phyloP scores from a whole-genome alignment of 2,113 vertebrate genomes.

The Neogale vison region DNA sequence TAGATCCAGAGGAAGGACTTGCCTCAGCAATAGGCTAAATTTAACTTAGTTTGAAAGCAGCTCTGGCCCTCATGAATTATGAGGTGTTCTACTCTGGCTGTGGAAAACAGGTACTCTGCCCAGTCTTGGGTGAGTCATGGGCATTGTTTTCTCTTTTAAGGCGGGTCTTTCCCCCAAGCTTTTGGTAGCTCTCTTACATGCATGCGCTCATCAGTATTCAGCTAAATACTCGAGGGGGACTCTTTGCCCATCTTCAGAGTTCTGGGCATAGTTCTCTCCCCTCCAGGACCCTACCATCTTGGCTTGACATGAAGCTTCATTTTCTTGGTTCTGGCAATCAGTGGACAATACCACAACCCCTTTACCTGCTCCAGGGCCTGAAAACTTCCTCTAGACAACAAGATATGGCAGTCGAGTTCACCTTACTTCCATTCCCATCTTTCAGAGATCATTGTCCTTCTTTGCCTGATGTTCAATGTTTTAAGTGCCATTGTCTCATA shows the following conservation, averaged over 20 bases:
- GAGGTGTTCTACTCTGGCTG: background rate
- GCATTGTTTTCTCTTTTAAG: background rate
- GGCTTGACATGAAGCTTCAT: background rate
- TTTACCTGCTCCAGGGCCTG: background rate
- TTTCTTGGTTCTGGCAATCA: background rate
- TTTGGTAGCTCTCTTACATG: background rate
- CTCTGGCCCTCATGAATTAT: background rate
- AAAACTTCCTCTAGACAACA: background rate
- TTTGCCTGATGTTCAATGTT: background rate
- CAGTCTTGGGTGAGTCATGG: background rate
- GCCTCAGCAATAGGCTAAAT: background rate
- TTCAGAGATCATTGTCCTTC: background rate
- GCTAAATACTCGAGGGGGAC: background rate
- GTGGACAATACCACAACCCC: background rate
- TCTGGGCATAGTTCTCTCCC: background rate
- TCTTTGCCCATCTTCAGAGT: background rate
- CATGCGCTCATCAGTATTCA: background rate
- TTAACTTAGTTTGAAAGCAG: background rate
- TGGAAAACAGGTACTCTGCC: background rate
- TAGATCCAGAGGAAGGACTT: background rate
- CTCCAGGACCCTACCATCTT: background rate
- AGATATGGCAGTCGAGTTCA: background rate
- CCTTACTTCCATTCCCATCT: background rate
- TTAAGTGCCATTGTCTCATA: background rate
- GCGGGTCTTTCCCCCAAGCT: background rate